A percentile compares a stretch with the other conserved stretches of the same genome.
Conservation (phyloP, 2,797 vertebrate genomes). For the Carcharodon carcharias region DNA sequence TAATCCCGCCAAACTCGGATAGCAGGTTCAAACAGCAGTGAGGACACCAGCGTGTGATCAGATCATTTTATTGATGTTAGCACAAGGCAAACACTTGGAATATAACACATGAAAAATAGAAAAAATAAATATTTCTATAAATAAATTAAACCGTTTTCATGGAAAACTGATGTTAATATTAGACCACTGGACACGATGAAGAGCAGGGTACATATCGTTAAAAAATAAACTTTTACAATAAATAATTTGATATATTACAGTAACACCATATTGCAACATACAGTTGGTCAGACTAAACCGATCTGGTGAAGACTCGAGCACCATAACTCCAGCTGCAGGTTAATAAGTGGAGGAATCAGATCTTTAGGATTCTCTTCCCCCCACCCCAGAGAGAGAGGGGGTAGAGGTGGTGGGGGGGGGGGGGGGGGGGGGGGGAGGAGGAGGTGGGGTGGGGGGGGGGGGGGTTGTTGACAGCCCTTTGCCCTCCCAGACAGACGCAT, state of each 20-base stretch:
- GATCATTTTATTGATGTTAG: background rate
- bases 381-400: too few relatives aligned
- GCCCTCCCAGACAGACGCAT: background rate
- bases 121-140: constrained; percentile 80
- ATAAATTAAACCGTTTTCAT: constrained; percentile 98
- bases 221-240: constrained; percentile 22
- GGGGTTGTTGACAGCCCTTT: too few relatives aligned
- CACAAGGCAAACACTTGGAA: constrained; percentile 15
- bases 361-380: too few relatives aligned
- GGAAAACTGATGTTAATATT: constrained; percentile 90
- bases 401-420: too few relatives aligned
- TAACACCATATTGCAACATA: background rate
- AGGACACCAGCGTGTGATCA: background rate
- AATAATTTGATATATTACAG: constrained; percentile 19
- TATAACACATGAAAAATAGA: constrained; percentile 26
- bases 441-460: too few relatives aligned
- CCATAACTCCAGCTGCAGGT: background rate
- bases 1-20: background rate
- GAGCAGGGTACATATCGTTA: background rate
- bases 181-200: constrained; percentile 69
- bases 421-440: too few relatives aligned
- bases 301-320: background rate
- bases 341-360: too few relatives aligned
- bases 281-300: background rate
- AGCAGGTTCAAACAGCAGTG: background rate